Evolutionary conservation across 2,113 vertebrate genomes (phyloP).

Genomic region (Mellivora capensis): DNA sequence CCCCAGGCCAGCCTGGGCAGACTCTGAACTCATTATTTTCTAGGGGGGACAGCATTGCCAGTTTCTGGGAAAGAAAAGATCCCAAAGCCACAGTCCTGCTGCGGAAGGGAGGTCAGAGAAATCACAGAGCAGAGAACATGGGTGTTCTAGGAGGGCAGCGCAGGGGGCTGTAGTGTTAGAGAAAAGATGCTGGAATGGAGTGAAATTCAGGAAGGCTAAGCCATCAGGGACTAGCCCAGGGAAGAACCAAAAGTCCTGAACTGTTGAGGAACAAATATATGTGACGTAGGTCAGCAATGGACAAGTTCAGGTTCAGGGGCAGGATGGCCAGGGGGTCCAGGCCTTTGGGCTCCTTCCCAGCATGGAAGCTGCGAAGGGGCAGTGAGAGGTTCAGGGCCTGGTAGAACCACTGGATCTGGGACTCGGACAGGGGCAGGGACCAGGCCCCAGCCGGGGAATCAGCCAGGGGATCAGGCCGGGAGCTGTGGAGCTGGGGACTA

Average conservation of each 20-base stretch:
- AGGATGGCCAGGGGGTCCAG: neutral
- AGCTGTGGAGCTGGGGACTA: conserved; percentile 24
- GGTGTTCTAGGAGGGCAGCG: neutral
- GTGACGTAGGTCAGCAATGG: neutral
- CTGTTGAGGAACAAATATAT: conserved; percentile 42
- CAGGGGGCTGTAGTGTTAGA: neutral
- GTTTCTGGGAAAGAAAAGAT: neutral
- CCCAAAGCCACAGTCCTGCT: neutral
- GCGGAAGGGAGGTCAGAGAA: neutral
- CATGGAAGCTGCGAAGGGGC: neutral
- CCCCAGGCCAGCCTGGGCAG: neutral
- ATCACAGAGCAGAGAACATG: neutral
- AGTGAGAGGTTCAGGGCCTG: conserved; percentile 43
- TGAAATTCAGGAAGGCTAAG: neutral
- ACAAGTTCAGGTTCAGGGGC: neutral
- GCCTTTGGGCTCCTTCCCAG: neutral
- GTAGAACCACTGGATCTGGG: conserved; percentile 19
- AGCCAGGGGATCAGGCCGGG: neutral
- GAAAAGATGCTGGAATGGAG: neutral
- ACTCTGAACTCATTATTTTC: neutral
- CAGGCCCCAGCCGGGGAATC: neutral
- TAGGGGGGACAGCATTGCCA: neutral
- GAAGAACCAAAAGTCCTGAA: conserved; percentile 52
- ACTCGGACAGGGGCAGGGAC: neutral
- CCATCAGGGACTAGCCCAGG: neutral